A percentile compares a stretch with the other conserved stretches of the same genome.
phyloP scores from a whole-genome alignment of 2,888 invertebrate genomes.

The Papilio demoleus region DNA sequence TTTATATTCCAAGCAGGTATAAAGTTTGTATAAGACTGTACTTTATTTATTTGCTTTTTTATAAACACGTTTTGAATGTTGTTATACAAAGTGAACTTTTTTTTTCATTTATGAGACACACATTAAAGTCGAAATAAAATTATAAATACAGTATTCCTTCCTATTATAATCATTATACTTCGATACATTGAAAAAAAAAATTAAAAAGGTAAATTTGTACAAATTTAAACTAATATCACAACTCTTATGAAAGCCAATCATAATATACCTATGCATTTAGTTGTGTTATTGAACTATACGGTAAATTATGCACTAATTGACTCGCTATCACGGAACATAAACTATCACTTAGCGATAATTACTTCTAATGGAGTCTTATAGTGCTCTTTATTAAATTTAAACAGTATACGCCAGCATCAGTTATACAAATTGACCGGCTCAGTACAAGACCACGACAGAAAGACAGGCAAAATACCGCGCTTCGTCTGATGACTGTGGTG shows the following conservation, averaged over 20 bases:
- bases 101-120: too few species aligned
- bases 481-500: too few species aligned
- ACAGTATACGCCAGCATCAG: too few species aligned
- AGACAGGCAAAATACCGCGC: too few species aligned
- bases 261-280: background rate
- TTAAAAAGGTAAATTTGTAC: background rate
- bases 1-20: background rate
- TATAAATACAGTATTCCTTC: too few species aligned
- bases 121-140: too few species aligned
- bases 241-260: background rate
- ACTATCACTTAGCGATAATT: conserved; percentile 18
- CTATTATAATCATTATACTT: too few species aligned
- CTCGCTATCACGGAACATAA: conserved; percentile 1
- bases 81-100: too few species aligned
- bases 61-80: background rate
- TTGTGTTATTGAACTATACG: conserved; percentile 4
- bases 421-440: too few species aligned
- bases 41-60: background rate
- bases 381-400: too few species aligned
- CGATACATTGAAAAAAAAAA: background rate
- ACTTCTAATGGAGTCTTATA: conserved; percentile 2
- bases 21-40: background rate
- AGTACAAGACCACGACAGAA: too few species aligned
- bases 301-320: conserved; percentile 29
- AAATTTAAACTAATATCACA: too few species aligned